phyloP scores from a whole-genome alignment of 1,140 invertebrate species.

The Tribolium castaneum region DNA sequence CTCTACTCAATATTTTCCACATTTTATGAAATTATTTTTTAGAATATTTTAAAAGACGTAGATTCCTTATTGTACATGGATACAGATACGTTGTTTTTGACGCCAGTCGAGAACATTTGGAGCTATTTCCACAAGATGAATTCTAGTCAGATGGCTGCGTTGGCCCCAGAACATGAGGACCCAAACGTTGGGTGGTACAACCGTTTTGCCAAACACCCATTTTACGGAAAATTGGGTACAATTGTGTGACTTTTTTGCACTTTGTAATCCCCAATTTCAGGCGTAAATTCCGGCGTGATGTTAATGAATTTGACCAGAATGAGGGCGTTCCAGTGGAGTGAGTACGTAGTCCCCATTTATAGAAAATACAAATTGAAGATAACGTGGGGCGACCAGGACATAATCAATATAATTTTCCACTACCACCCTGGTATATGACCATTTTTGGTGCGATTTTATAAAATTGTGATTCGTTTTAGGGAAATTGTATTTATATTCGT shows the following conservation, averaged over 20 bases:
- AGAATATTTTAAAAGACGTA: slow-evolving; percentile 81
- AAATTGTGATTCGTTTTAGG: slow-evolving; percentile 66
- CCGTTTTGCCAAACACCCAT: slow-evolving; percentile 94
- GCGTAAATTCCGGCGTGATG: slow-evolving; percentile 97
- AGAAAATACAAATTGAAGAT: slow-evolving; percentile 88
- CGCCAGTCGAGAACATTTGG: slow-evolving; percentile 86
- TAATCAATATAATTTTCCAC: slow-evolving; percentile 96
- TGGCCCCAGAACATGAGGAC: slow-evolving; percentile 92
- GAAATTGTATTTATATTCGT: slow-evolving; percentile 84
- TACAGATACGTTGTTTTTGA: slow-evolving; percentile 90
- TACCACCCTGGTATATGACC: slow-evolving; percentile 78
- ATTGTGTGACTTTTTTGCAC: slow-evolving; percentile 13
- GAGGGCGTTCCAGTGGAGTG: slow-evolving; percentile 85
- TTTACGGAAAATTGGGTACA: slow-evolving; percentile 86
- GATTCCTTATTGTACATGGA: slow-evolving; percentile 94
- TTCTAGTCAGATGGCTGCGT: slow-evolving; percentile 84
- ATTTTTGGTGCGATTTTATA: not conserved
- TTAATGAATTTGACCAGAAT: slow-evolving; percentile 95
- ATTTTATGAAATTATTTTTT: slow-evolving; percentile 62
- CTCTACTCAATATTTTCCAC: slow-evolving; percentile 40
- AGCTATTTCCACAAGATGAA: slow-evolving; percentile 86
- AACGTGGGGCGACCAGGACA: slow-evolving; percentile 98
- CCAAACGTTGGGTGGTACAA: slow-evolving; percentile 95
- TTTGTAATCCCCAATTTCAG: slow-evolving; percentile 62
- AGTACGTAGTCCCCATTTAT: slow-evolving; percentile 86